Base-by-base conservation (phyloP, 2,113 vertebrate genomes). In the Chitala chitala region DNA sequence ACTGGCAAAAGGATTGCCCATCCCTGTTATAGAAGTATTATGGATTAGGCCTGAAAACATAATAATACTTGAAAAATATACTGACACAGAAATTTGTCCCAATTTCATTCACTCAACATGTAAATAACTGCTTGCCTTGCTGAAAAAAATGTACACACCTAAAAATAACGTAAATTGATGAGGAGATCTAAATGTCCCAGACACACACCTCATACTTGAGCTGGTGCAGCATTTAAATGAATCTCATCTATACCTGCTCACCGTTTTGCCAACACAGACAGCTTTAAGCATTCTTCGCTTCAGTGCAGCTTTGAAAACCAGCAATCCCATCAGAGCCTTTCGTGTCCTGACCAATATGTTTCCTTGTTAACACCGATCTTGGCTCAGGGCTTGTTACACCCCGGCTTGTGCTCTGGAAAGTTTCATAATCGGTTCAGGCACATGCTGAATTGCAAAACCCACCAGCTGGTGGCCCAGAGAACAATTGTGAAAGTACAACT, bases 381-480 rank as follows among this genome's bases (percentile, higher is more conserved):
- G 40, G 9, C 10, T 15, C 4, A 63, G 5, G n/a, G 15, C 5
- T 20, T 36, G 38, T 63, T 38, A n/a, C n/a, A n/a, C 15, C 38
- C 38, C 5, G 38, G 13, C 38, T 48, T 8, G 38, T 63, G 59
- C 31, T 44, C 26, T 66, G 38, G 24, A 46, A 24, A 26, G 42
- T 22, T 6, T n/a, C n/a, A n/a, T n/a, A n/a, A n/a, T n/a, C n/a
- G n/a, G n/a, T n/a, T n/a, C n/a, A n/a, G n/a, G n/a, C n/a, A n/a
- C n/a, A n/a, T n/a, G 9, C 29, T 68, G 7, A 51, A 5, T 3
- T 69, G 50, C 8, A 53, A 26, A 58, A 20, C 3, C 4, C 22
- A 72, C 53, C 70, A 58, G 38, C 1, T 42, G 53, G 70, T 58
- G 53, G 48, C 68, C 68, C 53, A 72, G 10, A 44, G 53, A 72